Percentiles rank a stretch among this genome's conserved stretches.
Conservation (phyloP, 2,797 vertebrate genomes). For the Diglossa cyanea region DNA sequence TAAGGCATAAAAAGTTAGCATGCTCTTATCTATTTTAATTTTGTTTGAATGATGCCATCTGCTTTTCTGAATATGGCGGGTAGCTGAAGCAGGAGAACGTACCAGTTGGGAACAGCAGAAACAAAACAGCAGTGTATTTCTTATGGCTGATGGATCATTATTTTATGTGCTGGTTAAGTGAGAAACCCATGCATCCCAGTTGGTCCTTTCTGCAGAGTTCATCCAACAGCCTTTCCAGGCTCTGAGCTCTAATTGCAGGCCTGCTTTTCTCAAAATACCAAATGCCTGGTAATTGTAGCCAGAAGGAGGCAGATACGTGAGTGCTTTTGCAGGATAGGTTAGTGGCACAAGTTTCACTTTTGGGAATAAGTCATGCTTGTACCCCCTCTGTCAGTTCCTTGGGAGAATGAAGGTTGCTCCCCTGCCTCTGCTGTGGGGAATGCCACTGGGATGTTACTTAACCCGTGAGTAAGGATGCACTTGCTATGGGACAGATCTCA, state of each 20-base stretch:
- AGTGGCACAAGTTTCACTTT: neutral
- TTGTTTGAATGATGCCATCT: slow-evolving; percentile 52
- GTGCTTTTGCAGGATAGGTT: neutral
- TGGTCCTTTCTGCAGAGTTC: neutral
- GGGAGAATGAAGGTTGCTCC: neutral
- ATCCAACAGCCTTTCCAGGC: neutral
- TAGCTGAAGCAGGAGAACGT: neutral
- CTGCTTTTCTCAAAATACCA: neutral
- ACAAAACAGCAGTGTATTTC: neutral
- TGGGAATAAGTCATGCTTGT: neutral
- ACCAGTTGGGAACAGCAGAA: neutral
- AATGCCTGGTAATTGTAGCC: neutral
- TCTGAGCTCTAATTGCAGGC: neutral
- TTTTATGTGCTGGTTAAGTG: neutral
- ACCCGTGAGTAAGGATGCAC: fast-evolving
- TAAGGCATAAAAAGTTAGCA: slow-evolving; percentile 37
- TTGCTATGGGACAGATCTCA: neutral
- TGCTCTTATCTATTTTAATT: slow-evolving; percentile 38
- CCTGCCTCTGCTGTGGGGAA: neutral
- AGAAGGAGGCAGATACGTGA: neutral
- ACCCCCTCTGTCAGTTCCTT: fast-evolving
- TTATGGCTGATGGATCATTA: neutral
- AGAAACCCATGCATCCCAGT: neutral
- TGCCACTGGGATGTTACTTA: neutral
- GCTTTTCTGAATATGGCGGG: neutral